Evolutionary conservation across 2,888 invertebrate species (phyloP), one percentile per base, ranked within the genome.

Genomic region (Drosophila limbata): DNA sequence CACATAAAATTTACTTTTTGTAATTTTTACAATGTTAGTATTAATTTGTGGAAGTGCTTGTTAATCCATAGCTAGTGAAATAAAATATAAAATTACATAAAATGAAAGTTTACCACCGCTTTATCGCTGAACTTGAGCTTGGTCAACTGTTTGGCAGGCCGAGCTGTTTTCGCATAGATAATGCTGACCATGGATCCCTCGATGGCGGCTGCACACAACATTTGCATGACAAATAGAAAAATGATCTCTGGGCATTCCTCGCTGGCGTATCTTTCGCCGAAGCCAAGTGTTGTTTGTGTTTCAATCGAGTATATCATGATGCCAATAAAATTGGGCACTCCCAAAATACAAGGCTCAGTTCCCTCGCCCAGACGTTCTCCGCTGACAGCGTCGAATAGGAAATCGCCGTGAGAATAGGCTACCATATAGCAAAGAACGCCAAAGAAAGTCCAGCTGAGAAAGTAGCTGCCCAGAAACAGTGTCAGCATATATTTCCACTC

Each of bases 401-500:
- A 94, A 89, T 97, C 97, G 0, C 96, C 96, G 89, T 96, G 96
- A 3, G 94, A 94, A 84, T 95, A 95, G 1, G 96, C 95, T 17
- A 96, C 95, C 19, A 96, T 93, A 93, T 96, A 96, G 95, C 97
- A 97, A 73, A 97, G 93, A 9, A 94, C 93, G 0, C 96, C 97
- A 90, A 97, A 97, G 11, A 95, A 83, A 21, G 96, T 92, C 97
- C 97, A 98, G 90, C 96, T 95, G 11, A 95, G 84, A 79, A 98
- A 95, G 92, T 98, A 98, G 69, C 96, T 96, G 69, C 96, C 93
- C 35, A 96, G 95, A 91, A 98, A 98, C 62, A 97, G 95, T 51
- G 97, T 93, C 57, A 98, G 93, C 52, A 98, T 98, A 95, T 97
- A 98, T 67, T 97, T 95, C 99, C 99, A 99, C 92, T 97, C 96